A percentile compares a stretch with the other conserved stretches of the same genome.
Conservation (phyloP, 2,113 vertebrate genomes). For the Xyliphius kryptos region DNA sequence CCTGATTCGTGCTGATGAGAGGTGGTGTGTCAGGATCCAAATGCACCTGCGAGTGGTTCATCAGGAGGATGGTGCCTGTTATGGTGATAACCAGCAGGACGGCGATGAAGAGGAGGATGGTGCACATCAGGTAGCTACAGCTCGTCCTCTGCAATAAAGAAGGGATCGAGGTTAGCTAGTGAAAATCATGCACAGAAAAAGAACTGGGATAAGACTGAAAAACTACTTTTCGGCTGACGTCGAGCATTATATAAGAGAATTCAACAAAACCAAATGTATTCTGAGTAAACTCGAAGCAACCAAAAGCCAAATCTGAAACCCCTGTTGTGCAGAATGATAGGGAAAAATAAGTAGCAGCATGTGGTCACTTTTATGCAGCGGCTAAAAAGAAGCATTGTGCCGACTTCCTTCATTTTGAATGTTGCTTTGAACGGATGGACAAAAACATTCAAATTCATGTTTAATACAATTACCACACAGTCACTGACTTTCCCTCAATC, state of each 20-base stretch:
- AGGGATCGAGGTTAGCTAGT: background rate
- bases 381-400: background rate
- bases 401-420: conserved; percentile 13
- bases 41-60: conserved; percentile 80
- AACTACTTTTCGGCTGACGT: too few species aligned
- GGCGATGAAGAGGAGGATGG: conserved; percentile 75
- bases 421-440: conserved; percentile 9
- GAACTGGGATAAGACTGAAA: background rate
- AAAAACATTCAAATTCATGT: conserved; percentile 6
- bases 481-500: background rate
- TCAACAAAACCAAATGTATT: background rate
- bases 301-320: conserved; percentile 11
- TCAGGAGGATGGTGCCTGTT: conserved; percentile 70
- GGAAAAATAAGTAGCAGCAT: conserved; percentile 7
- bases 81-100: conserved; percentile 70
- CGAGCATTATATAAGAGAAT: background rate
- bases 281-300: background rate
- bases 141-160: conserved; percentile 78
- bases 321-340: conserved; percentile 18
- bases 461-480: conserved; percentile 16
- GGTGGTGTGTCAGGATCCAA: conserved; percentile 64
- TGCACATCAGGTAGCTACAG: conserved; percentile 85
- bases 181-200: too few species aligned
- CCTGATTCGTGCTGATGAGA: conserved; percentile 77
- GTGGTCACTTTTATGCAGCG: conserved; percentile 3